A percentile compares a stretch with the other conserved stretches of the same genome.
Evolutionary conservation across 2,888 invertebrate species (phyloP).

Genomic region (Apotomis capreana): DNA sequence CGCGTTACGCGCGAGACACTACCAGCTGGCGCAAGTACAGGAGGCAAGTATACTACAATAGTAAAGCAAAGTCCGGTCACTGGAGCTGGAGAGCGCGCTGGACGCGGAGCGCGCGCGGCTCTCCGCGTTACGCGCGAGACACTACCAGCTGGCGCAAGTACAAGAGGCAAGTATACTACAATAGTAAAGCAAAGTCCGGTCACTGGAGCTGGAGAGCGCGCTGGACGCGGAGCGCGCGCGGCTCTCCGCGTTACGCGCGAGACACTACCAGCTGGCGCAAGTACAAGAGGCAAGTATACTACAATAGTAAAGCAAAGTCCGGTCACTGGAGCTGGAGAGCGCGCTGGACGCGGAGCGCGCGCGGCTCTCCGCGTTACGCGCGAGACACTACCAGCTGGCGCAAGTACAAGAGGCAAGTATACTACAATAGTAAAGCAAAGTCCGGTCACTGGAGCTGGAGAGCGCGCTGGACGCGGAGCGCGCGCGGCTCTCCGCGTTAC

Average conservation of each 20-base stretch:
- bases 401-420: conserved; percentile 82
- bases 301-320: conserved; percentile 55
- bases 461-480: conserved; percentile 95
- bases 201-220: conserved; percentile 95
- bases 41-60: conserved; percentile 63
- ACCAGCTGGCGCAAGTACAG: conserved; percentile 89
- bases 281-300: conserved; percentile 75
- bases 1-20: conserved; percentile 95
- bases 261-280: conserved; percentile 95
- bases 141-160: conserved; percentile 93
- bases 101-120: conserved; percentile 94
- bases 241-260: conserved; percentile 93
- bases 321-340: conserved; percentile 95
- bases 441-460: conserved; percentile 96
- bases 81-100: conserved; percentile 95
- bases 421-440: conserved; percentile 85
- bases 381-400: conserved; percentile 95
- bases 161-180: conserved; percentile 68
- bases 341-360: conserved; percentile 94
- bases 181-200: conserved; percentile 90
- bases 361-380: conserved; percentile 92
- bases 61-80: conserved; percentile 87
- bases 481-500: conserved; percentile 90
- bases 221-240: conserved; percentile 94
- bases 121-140: conserved; percentile 93